A percentile compares a stretch with the other conserved stretches of the same genome.
Evolutionary conservation across 1,140 invertebrate genomes (phyloP).

Genomic region (Caenorhabditis remanei): DNA sequence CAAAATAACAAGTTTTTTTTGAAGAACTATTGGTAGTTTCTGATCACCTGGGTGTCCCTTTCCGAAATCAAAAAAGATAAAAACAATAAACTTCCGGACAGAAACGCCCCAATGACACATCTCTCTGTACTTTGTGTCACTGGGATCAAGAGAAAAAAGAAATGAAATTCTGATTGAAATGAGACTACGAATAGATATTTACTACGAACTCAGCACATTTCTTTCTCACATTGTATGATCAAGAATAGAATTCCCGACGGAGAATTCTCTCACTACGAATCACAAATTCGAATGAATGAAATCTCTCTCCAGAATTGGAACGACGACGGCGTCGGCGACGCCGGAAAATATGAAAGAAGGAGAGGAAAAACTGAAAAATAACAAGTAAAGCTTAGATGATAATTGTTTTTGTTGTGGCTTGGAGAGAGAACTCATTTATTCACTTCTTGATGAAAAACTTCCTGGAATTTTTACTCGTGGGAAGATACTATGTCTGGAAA

Average conservation of each 20-base stretch:
- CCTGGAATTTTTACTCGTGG: too few relatives aligned
- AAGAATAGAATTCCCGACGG: constrained; percentile 12
- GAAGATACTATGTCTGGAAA: too few relatives aligned
- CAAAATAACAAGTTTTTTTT: too few relatives aligned
- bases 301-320: neutral
- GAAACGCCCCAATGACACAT: neutral
- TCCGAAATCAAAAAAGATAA: neutral
- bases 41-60: neutral
- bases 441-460: too few relatives aligned
- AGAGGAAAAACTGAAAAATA: neutral
- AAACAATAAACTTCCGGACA: neutral
- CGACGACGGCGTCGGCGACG: neutral
- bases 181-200: neutral
- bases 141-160: neutral
- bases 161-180: neutral
- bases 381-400: neutral
- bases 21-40: neutral
- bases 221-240: neutral
- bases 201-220: neutral
- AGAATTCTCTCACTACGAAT: neutral
- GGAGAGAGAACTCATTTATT: neutral
- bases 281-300: neutral
- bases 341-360: neutral
- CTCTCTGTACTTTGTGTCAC: neutral
- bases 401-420: neutral